Evolutionary conservation across 1,140 invertebrate genomes (phyloP).

Genomic region (Vanessa tameamea): DNA sequence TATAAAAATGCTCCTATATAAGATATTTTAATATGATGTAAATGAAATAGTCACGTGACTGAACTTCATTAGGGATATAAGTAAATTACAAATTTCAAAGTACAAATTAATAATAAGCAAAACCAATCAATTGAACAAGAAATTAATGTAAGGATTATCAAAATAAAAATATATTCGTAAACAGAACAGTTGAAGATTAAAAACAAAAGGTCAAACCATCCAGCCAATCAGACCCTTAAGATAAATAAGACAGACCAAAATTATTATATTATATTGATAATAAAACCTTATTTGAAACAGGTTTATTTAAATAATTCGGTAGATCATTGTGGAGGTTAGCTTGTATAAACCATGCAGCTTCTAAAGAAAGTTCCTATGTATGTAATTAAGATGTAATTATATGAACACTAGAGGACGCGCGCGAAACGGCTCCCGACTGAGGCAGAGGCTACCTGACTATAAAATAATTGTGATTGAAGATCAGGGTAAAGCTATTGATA

Average conservation of each 20-base stretch:
- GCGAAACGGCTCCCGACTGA: slow-evolving; percentile 51
- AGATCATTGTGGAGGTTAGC: slow-evolving; percentile 79
- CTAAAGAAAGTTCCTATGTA: slow-evolving; percentile 81
- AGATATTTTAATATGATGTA: too few relatives aligned
- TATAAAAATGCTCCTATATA: too few relatives aligned
- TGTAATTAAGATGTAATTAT: slow-evolving; percentile 79
- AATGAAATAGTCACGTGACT: too few relatives aligned
- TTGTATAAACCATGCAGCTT: slow-evolving; percentile 81
- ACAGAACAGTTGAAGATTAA: neutral
- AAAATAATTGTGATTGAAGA: slow-evolving; percentile 55
- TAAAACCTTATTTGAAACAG: slow-evolving; percentile 63
- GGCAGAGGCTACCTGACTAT: slow-evolving; percentile 54
- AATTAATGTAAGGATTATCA: neutral
- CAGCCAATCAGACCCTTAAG: slow-evolving; percentile 3
- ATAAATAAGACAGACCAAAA: slow-evolving; percentile 29
- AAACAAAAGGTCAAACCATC: neutral
- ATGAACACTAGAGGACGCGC: slow-evolving; percentile 72
- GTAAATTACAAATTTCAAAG: neutral
- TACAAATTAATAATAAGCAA: slow-evolving; percentile 7
- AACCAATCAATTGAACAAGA: neutral
- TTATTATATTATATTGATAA: slow-evolving; percentile 39
- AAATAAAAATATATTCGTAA: neutral
- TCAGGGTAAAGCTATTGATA: slow-evolving; percentile 62
- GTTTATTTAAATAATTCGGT: slow-evolving; percentile 74
- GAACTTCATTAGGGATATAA: too few relatives aligned